Conservation (phyloP, 2,113 vertebrate species). For the Poeciliopsis turrubarensis region DNA sequence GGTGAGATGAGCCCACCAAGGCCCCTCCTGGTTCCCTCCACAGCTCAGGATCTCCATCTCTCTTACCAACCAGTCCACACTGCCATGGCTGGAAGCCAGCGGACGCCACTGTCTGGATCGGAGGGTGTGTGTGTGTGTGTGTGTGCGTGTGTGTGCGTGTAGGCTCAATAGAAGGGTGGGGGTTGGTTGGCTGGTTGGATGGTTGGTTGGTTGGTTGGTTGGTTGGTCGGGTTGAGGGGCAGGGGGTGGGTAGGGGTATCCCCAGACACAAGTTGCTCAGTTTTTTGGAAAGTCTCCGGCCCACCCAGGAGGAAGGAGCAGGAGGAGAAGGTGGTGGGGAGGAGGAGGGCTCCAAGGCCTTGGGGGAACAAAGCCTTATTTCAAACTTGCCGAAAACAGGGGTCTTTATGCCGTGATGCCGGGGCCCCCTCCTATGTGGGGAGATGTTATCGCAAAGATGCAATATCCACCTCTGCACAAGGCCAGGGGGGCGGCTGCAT, state of each 20-base stretch:
- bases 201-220: too few species aligned
- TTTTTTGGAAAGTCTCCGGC: conserved; percentile 78
- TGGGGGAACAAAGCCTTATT: conserved; percentile 81
- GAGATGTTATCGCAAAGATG: conserved; percentile 83
- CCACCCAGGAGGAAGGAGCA: conserved; percentile 79
- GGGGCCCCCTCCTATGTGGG: conserved; percentile 74
- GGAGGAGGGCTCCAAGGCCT: conserved; percentile 45
- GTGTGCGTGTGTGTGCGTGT: conserved; percentile 44
- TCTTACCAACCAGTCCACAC: conserved; percentile 58
- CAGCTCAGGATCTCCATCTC: conserved; percentile 61
- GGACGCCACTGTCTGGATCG: conserved; percentile 66
- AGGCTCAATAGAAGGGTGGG: conserved; percentile 49
- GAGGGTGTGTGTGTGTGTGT: conserved; percentile 49
- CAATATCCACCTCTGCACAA: conserved; percentile 78
- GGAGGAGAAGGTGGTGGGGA: conserved; percentile 67
- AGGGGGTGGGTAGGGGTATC: conserved; percentile 58
- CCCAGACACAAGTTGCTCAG: conserved; percentile 78
- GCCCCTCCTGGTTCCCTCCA: conserved; percentile 60
- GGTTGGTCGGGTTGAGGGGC: conserved; percentile 20
- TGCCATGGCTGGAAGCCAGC: conserved; percentile 71
- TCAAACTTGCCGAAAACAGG: conserved; percentile 80
- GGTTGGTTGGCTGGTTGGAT: conserved; percentile 27
- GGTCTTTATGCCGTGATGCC: conserved; percentile 79
- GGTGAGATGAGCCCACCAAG: conserved; percentile 71
- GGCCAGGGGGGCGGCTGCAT: conserved; percentile 60